Evolutionary conservation across 2,113 vertebrate species (phyloP).

Genomic region (Siniperca chuatsi): DNA sequence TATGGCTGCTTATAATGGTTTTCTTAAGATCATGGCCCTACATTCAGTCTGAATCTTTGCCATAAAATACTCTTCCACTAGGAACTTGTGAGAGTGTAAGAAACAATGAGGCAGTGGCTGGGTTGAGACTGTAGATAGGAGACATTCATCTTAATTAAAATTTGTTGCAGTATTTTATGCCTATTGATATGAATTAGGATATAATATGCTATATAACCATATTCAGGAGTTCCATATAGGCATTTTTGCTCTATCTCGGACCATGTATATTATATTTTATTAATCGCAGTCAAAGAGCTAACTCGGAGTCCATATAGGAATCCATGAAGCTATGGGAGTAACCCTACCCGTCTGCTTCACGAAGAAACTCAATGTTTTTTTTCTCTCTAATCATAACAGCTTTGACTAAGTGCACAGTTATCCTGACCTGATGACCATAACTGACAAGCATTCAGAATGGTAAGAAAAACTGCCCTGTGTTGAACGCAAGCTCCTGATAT

Average conservation of each 20-base stretch:
- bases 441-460: slow-evolving; percentile 30
- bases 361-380: slow-evolving; percentile 22
- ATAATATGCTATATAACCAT: slow-evolving; percentile 33
- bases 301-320: slow-evolving; percentile 21
- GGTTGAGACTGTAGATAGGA: slow-evolving; percentile 46
- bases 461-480: neutral
- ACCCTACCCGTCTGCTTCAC: slow-evolving; percentile 15
- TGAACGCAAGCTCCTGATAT: slow-evolving; percentile 10
- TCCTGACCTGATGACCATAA: slow-evolving; percentile 39
- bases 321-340: slow-evolving; percentile 15
- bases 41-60: slow-evolving; percentile 31
- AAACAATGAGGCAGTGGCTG: slow-evolving; percentile 40
- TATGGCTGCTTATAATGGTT: slow-evolving; percentile 43
- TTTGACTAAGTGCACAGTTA: slow-evolving; percentile 59
- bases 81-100: slow-evolving; percentile 33
- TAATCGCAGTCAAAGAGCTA: slow-evolving; percentile 29
- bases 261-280: slow-evolving; percentile 23
- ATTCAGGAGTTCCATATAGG: slow-evolving; percentile 25
- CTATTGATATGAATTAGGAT: slow-evolving; percentile 38
- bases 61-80: slow-evolving; percentile 35
- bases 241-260: slow-evolving; percentile 1
- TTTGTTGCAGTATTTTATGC: slow-evolving; percentile 31
- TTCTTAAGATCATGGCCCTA: slow-evolving; percentile 39
- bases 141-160: slow-evolving; percentile 63
- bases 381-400: slow-evolving; percentile 46